A percentile compares a stretch with the other conserved stretches of the same genome.
These are phyloP conservation scores for Mustela nigripes DNA, from an alignment of 2,113 vertebrate species.

Conservation along the genomic window DNA sequence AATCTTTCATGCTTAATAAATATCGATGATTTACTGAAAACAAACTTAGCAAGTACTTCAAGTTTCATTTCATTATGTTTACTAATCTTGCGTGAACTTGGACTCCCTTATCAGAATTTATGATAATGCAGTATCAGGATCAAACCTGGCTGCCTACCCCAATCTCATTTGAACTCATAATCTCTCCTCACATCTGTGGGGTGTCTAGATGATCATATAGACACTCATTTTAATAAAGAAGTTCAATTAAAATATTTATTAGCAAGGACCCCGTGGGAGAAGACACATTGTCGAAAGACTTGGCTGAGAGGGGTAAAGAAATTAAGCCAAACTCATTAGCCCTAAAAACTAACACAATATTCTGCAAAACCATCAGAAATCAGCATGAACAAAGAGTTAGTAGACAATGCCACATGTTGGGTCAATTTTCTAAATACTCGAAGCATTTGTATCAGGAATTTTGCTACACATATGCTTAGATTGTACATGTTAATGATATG, in stretches of 20 bases:
- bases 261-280: constrained; percentile 78
- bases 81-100: constrained; percentile 64
- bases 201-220: constrained; percentile 79
- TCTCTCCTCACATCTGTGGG: constrained; percentile 73
- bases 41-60: constrained; percentile 55
- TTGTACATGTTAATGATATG: not conserved
- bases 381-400: constrained; percentile 76
- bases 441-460: constrained; percentile 68
- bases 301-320: constrained; percentile 81
- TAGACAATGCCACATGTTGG: constrained; percentile 76
- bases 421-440: constrained; percentile 71
- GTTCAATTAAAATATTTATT: constrained; percentile 83
- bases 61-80: constrained; percentile 63
- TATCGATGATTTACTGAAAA: constrained; percentile 55
- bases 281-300: constrained; percentile 75
- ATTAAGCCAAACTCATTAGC: constrained; percentile 85
- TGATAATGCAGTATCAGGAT: constrained; percentile 13
- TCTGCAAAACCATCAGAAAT: constrained; percentile 80
- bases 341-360: constrained; percentile 76
- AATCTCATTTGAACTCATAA: constrained; percentile 73
- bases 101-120: constrained; percentile 48
- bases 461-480: constrained; percentile 36
- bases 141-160: constrained; percentile 58
- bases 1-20: constrained; percentile 34
- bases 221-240: constrained; percentile 82